Evolutionary conservation across 2,797 vertebrate genomes (phyloP).

Genomic region (Petrocephalus sullivani): DNA sequence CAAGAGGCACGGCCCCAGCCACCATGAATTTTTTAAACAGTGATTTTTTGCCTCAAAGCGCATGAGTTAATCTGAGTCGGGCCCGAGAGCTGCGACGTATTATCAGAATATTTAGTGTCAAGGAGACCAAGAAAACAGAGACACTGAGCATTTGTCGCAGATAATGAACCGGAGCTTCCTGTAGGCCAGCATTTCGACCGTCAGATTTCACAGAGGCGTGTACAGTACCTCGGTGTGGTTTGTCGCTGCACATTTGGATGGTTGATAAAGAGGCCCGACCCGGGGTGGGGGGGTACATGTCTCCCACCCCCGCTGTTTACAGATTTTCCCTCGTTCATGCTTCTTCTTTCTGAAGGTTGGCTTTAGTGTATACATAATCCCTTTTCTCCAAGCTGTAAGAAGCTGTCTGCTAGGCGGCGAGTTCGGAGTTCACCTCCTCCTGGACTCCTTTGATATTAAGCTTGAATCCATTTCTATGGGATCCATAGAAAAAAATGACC

Average conservation of each 20-base stretch:
- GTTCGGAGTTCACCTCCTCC: background rate
- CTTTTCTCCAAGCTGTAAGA: no score
- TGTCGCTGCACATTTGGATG: background rate
- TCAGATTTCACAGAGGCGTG: background rate
- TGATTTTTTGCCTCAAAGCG: conserved; percentile 26
- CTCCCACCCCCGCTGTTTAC: background rate
- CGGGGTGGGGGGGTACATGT: background rate
- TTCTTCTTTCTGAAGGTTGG: background rate
- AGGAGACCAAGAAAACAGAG: conserved; percentile 40
- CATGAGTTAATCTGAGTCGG: conserved; percentile 20
- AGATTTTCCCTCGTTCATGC: background rate
- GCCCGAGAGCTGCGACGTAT: conserved; percentile 37
- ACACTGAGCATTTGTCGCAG: conserved; percentile 44
- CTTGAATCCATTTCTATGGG: background rate
- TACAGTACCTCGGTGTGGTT: background rate
- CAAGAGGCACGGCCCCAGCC: conserved; percentile 16
- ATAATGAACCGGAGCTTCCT: conserved; percentile 28
- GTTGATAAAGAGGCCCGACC: background rate
- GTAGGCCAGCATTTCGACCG: background rate
- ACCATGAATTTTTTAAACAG: conserved; percentile 25
- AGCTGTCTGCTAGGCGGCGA: no score
- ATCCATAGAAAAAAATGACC: background rate
- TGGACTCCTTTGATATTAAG: background rate
- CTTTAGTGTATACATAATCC: background rate
- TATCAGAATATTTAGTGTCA: conserved; percentile 34